Evolutionary conservation across 2,113 vertebrate species (phyloP), one percentile per base, ranked within the genome.

Genomic region (Pseudopipra pipra): DNA sequence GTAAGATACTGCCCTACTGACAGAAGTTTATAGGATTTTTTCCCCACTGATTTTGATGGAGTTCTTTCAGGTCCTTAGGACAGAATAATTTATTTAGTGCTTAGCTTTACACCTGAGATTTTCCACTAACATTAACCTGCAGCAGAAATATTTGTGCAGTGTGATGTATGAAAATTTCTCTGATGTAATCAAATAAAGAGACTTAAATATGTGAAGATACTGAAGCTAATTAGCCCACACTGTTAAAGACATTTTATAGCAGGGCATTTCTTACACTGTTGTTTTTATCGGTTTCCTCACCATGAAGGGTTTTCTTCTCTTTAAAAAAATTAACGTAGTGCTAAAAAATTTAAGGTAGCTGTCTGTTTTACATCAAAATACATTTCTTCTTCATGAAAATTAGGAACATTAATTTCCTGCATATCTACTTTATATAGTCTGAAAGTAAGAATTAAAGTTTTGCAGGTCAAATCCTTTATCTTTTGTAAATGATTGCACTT

Each of bases 401-500:
- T 33, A 67, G 37, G 20, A 80, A 61, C 15, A 56, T 35, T 84
- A 37, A 54, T 77, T 91, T 91, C 31, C 70, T 89, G 33, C 9
- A 1, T 68, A 49, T 52, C 67, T 47, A 49, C 79, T 80, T 84
- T 52, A 62, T 44, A 9, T n/a, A 79, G 43, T 78, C 37, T 14
- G 67, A 80, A 84, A 80, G 37, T 33, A 65, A 79, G 44, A 59
- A 79, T 88, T 90, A 59, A 86, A 88, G 51, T 68, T 93, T 71
- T 94, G 49, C 72, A 51, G 37, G 46, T 89, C 43, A 88, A 30
- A 92, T 79, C 20, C 23, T 80, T 54, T 73, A 19, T 76, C 27
- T 83, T 71, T 39, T 94, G 82, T 94, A 67, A 95, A 90, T 91
- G 94, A 97, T 94, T 97, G 91, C 95, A 95, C 94, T 87, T 89